Evolutionary conservation across 2,113 vertebrate genomes (phyloP), one percentile per base, ranked within the genome.

Genomic region (Porphyrio hochstetteri): DNA sequence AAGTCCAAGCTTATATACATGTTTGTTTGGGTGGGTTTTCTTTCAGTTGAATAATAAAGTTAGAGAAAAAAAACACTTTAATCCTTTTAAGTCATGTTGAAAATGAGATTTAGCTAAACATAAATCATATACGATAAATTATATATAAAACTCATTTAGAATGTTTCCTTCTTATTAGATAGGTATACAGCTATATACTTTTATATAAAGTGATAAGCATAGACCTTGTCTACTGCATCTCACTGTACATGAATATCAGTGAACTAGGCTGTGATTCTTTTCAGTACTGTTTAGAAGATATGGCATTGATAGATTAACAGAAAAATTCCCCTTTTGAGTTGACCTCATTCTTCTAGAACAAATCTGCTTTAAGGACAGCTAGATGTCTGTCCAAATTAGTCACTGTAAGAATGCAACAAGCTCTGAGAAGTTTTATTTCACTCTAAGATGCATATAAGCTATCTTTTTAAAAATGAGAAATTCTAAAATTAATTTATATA

Each of bases 291-390:
- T 95, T 86, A 84, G n/a, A 94, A 85, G 29, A 86, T 46, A 90
- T 38, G 86, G 5, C 92, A 96, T 68, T 97, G 95, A 96, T n/a
- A 96, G 67, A 97, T 86, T 65, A 96, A 92, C 42, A 95, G 38
- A 82, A 97, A 96, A 96, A 92, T 78, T 96, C 63, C 23, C 64
- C 72, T 90, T 96, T 96, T 80, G 59, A 83, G 29, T 80, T 68
- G 59, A 95, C 25, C 77, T 96, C 42, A 82, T 92, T 80, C 71
- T 83, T 82, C 72, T 92, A 82, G 95, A 92, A 81, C 25, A 94
- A 59, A 20, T 38, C 35, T 95, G 7, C 65, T 86, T 94, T 96
- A 75, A 88, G 52, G 87, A 79, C 82, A 88, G 20, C 77, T 90
- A 85, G 56, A 60, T 91, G 76, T 79, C 71, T 86, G 40, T 44